Base-by-base conservation (phyloP, 2,797 vertebrate species). In the Anguilla megastoma region DNA sequence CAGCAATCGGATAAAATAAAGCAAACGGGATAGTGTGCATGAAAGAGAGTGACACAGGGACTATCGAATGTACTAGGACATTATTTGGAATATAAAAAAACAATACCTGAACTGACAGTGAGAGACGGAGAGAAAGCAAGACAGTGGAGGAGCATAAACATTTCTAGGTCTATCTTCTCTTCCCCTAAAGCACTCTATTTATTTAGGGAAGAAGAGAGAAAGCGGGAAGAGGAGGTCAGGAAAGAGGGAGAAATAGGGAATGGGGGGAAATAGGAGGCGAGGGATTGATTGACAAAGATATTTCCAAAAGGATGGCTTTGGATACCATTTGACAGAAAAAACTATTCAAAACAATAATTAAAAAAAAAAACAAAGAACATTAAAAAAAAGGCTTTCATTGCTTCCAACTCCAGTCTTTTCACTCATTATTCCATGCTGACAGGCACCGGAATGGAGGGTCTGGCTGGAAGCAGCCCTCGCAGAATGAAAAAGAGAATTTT, bases 41-140 rank as follows among this genome's bases (percentile, higher is more conserved):
- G 21, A 82, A 50, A 50, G 45, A 48, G 45, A n/a, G 45, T 14
- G 36, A 21, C 76, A 36, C 58, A 84, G 82, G 93, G 86, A 91
- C 94, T 91, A 95, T 95, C 96, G 95, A 95, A 89, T 88, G 93
- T 66, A 86, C 84, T 76, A 86, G 88, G 90, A 86, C 30, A 74
- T 93, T 91, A 85, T 45, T 52, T n/a, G 93, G 90, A 90, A 92
- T 93, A 93, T 92, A 88, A 92, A 93, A 95, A 93, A 92, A 92
- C 92, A 89, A 91, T 92, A 91, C 91, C 85, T 54, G 74, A 88
- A 71, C 33, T 12, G 71, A 8, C 48, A 50, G 84, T 48, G 88
- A 93, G 93, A 54, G 45, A 84, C 60, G 30, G 30, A 56, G 45
- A 84, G 45, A 41, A n/a, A 6, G 87, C 87, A 86, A 92, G 90